Base-by-base conservation (phyloP, 2,113 vertebrate genomes). In the Procavia capensis region DNA sequence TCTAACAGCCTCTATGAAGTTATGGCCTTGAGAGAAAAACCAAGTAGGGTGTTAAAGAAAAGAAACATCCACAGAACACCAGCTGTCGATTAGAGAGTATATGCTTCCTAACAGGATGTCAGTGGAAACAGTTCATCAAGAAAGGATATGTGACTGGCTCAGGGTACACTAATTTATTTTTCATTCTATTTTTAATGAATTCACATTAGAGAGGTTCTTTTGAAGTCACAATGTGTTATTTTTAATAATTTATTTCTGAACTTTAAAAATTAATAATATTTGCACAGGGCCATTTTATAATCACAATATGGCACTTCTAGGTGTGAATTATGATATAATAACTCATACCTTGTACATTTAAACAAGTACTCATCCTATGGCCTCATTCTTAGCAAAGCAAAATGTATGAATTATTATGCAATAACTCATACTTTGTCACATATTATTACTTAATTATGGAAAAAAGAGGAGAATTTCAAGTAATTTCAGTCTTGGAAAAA, bases 261-360 rank as follows among this genome's bases (percentile, higher is more conserved):
- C 96, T 97, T 97, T 96, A 97, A 98, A 95, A 97, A 97, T 97
- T 98, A 97, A 97, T 97, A 97, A 94, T 98, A 96, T 98, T 98
- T 97, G 91, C 95, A 96, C 94, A 93, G 86, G 88, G 90, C 96
- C 93, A 90, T 95, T 97, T 97, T 96, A 97, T 97, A 98, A 97
- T 97, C 92, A 97, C 89, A 97, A 95, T 97, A 96, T 94, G 93
- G 93, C 92, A 94, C 90, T 96, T 97, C 93, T 95, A 96, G 91
- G 93, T 97, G 68, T 97, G 96, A 98, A 88, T 98, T 97, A 98
- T 97, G 95, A 75, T 90, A 93, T 83, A 97, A 97, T 97, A 97
- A 97, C 76, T 97, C 96, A 97, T 96, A 96, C 88, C 95, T 96
- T 97, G 72, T 97, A 63, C 97, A 94, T 97, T 97, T 97, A 95